Evolutionary conservation across 2,113 vertebrate species (phyloP).

Genomic region (Mandrillus leucophaeus): DNA sequence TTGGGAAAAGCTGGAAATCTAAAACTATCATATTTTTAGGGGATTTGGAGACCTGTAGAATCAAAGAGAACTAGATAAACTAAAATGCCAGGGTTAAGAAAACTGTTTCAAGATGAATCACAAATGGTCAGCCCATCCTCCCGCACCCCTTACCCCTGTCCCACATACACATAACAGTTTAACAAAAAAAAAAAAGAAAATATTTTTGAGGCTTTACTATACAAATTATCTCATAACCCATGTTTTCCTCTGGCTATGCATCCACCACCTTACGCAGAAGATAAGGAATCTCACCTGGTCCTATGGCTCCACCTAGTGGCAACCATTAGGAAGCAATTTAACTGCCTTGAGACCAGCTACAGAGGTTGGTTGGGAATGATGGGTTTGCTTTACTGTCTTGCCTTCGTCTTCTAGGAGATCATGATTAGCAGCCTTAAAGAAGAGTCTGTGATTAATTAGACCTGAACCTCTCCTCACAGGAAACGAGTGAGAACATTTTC

Average conservation of each 20-base stretch:
- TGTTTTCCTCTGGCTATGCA: not conserved
- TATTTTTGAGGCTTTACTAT: not conserved
- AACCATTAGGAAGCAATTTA: accelerated
- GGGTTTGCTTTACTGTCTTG: not conserved
- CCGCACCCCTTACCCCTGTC: not conserved
- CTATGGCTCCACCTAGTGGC: not conserved
- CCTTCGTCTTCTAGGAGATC: not conserved
- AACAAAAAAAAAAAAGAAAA: not conserved
- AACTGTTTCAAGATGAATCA: not conserved
- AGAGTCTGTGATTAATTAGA: not conserved
- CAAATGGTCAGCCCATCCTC: not conserved
- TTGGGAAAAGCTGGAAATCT: not conserved
- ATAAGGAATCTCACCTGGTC: not conserved
- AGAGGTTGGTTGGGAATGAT: accelerated
- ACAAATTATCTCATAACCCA: not conserved
- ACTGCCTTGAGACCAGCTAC: not conserved
- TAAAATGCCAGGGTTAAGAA: not conserved
- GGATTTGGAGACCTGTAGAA: not conserved
- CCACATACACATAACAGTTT: not conserved
- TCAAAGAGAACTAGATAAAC: not conserved
- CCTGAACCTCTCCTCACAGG: not conserved
- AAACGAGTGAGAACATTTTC: not conserved
- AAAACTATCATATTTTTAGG: not conserved
- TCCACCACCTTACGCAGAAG: not conserved
- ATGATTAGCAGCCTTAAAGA: not conserved